A percentile compares a stretch with the other conserved stretches of the same genome.
Evolutionary conservation across 2,888 invertebrate genomes (phyloP).

Genomic region (Uropetala carovei): DNA sequence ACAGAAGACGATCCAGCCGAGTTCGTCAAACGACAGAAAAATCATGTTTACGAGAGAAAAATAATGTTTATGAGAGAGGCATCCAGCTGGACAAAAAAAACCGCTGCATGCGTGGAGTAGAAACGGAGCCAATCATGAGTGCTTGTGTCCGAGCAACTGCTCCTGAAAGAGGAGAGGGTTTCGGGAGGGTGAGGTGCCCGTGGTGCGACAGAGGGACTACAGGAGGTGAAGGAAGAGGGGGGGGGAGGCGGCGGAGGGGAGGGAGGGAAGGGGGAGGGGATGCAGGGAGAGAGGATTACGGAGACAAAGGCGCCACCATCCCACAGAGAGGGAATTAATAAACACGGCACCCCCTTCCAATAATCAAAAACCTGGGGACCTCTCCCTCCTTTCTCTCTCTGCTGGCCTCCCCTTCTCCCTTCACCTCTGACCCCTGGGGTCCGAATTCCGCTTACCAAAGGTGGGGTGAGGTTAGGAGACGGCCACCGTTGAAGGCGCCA

Average conservation of each 20-base stretch:
- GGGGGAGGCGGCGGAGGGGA: conserved; percentile 1
- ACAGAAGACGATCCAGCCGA: too few species aligned
- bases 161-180: background rate
- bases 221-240: background rate
- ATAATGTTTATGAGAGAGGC: too few species aligned
- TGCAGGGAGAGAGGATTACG: conserved; percentile 20
- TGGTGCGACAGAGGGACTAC: background rate
- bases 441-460: background rate
- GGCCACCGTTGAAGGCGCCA: too few species aligned
- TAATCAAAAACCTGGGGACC: conserved; percentile 47
- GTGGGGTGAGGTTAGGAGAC: too few species aligned
- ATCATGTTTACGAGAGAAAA: too few species aligned
- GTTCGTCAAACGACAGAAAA: too few species aligned
- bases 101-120: background rate
- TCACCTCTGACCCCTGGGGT: background rate
- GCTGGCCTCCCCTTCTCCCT: background rate
- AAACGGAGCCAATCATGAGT: background rate
- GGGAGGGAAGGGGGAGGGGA: background rate
- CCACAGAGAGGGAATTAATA: conserved; percentile 50
- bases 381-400: background rate
- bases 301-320: conserved; percentile 46
- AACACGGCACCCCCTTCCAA: conserved; percentile 40
- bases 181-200: background rate
- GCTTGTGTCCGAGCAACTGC: background rate
- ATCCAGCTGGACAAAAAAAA: too few species aligned